Evolutionary conservation across 2,888 invertebrate species (phyloP).

Genomic region (Resseliella maxima): DNA sequence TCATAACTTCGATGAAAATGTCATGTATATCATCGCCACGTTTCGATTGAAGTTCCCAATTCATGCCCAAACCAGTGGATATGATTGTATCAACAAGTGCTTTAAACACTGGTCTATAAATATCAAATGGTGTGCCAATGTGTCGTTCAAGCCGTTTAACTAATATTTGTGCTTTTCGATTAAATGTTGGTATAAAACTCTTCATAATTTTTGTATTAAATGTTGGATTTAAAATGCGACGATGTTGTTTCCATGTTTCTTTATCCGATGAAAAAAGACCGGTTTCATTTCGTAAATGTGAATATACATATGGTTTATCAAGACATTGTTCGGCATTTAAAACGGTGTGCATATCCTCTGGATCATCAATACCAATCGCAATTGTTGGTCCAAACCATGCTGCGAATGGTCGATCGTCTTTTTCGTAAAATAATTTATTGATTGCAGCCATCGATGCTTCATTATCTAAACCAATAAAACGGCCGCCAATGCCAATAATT

Average conservation of each 20-base stretch:
- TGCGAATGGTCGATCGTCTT: neutral
- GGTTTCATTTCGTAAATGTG: neutral
- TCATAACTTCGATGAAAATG: constrained; percentile 42
- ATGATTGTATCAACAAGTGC: neutral
- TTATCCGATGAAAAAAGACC: neutral
- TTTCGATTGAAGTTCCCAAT: constrained; percentile 44
- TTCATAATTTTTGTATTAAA: constrained; percentile 60
- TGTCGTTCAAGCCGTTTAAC: constrained; percentile 35
- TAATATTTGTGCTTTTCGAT: constrained; percentile 57
- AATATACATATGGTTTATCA: constrained; percentile 26
- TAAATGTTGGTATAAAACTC: constrained; percentile 61
- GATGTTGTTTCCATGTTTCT: constrained; percentile 60
- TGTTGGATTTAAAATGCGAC: constrained; percentile 60
- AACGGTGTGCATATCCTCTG: constrained; percentile 23
- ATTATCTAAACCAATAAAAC: constrained; percentile 35
- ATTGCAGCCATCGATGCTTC: neutral
- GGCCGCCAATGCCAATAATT: constrained; percentile 12
- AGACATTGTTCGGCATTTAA: constrained; percentile 52
- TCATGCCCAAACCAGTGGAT: neutral
- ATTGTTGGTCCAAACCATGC: constrained; percentile 49
- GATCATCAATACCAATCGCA: neutral
- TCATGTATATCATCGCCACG: constrained; percentile 24
- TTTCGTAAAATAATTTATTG: constrained; percentile 18
- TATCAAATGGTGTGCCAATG: constrained; percentile 43
- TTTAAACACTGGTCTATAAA: constrained; percentile 19